phyloP scores from a whole-genome alignment of 2,888 invertebrate species.

The Phaedon cochleariae region DNA sequence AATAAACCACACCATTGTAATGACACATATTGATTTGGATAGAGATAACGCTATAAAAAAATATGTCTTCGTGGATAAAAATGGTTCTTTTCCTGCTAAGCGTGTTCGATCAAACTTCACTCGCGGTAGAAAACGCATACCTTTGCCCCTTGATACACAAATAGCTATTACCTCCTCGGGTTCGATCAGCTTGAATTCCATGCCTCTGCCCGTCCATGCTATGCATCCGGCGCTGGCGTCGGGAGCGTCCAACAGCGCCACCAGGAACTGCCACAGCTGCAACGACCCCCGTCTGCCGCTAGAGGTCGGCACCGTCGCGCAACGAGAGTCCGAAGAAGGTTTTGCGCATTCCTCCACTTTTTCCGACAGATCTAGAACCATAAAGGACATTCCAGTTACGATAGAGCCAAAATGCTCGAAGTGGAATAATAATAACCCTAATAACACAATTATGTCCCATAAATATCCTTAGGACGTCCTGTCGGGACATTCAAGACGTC shows the following conservation, averaged over 20 bases:
- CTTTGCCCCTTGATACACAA: no score
- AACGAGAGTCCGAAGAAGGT: slow-evolving; percentile 46
- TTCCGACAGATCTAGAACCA: slow-evolving; percentile 44
- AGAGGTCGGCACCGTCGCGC: slow-evolving; percentile 45
- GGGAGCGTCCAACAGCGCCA: slow-evolving; percentile 79
- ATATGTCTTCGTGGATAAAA: background rate
- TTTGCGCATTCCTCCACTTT: slow-evolving; percentile 47
- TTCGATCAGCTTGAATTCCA: slow-evolving; percentile 95
- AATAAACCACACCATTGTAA: no score
- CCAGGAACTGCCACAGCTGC: slow-evolving; percentile 95
- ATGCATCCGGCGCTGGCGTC: slow-evolving; percentile 79
- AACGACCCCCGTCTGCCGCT: slow-evolving; percentile 78
- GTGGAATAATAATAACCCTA: no score
- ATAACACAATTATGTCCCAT: no score
- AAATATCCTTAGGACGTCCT: no score
- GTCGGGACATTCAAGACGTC: no score
- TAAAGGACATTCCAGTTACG: background rate
- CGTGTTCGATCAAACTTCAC: no score
- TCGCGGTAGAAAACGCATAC: no score
- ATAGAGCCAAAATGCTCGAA: no score
- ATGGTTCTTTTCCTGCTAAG: background rate
- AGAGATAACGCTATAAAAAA: background rate
- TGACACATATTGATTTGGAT: background rate
- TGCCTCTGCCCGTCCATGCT: slow-evolving; percentile 93
- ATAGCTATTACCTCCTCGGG: slow-evolving; percentile 86